These are phyloP conservation scores for Trididemnum nubilum DNA, from an alignment of 23 tunicate genomes.

Conservation along the genomic window DNA sequence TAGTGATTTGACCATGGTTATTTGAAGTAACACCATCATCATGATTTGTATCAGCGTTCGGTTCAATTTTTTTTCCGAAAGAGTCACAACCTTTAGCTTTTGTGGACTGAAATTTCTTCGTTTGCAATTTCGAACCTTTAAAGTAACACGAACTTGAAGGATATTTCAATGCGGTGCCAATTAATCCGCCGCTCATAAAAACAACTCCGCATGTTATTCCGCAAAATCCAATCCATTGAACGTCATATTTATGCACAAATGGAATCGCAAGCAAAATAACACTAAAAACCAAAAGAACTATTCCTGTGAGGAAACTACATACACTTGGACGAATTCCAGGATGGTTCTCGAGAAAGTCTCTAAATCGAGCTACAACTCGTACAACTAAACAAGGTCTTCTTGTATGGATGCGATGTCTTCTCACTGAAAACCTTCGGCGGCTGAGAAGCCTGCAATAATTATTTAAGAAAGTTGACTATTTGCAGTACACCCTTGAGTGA, in stretches of 20 bases:
- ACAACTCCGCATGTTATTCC: background rate
- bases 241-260: background rate
- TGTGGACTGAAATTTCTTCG: too few species aligned
- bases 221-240: background rate
- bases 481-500: too few species aligned
- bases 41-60: too few species aligned
- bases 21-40: too few species aligned
- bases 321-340: conserved; percentile 25
- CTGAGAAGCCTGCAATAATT: too few species aligned
- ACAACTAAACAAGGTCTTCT: background rate
- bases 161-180: background rate
- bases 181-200: background rate
- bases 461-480: too few species aligned
- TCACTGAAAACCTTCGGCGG: background rate
- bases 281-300: background rate
- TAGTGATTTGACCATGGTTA: too few species aligned
- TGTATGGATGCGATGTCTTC: background rate
- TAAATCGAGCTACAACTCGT: background rate
- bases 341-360: background rate
- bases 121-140: too few species aligned
- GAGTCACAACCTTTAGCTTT: too few species aligned
- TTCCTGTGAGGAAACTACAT: conserved; percentile 7
- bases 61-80: too few species aligned
- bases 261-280: background rate
- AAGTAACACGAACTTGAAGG: background rate